Evolutionary conservation across 2,888 invertebrate species (phyloP), one percentile per base, ranked within the genome.

Genomic region (Limnephilus lunatus): DNA sequence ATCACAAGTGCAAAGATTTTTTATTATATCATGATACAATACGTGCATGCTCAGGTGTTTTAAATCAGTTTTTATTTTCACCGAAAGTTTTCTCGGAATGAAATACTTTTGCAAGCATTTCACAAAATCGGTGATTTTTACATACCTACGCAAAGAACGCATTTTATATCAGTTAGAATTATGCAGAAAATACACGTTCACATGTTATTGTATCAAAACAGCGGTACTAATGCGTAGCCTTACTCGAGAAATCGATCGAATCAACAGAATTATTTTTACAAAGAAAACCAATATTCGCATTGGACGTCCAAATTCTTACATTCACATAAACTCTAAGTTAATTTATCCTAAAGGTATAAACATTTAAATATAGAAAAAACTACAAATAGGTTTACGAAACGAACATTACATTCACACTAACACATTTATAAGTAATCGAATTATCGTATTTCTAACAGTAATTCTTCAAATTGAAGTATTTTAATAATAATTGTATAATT

Each of bases 331-430:
- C 31, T 31, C 31, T 31, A 88, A 68, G 81, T 86, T 91, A 91
- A 48, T 48, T 93, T 89, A 92, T 89, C 91, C 90, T 91, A 92
- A 91, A 89, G 87, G 68, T 91, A 90, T 92, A 91, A 93, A 91
- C 86, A 90, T 92, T 93, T 90, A 81, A 93, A 86, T 92, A 93
- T 93, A 89, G 87, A 93, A 92, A 93, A 92, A 44, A 90, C 93
- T 93, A 93, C 92, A 87, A 85, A 92, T 91, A 91, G 87, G 89
- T 68, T 92, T 92, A 92, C 92, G 86, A 92, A 85, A 81, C 83
- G 68, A 91, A 91, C 68, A 68, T 68, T 68, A 93, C 93, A 93
- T 93, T 93, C 93, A 93, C 93, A 93, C 93, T 91, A 90, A 93
- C 93, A 93, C 93, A 92, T 88, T 81, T 90, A 90, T 92, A 92